Evolutionary conservation across 2,113 vertebrate genomes (phyloP).

Genomic region (Phalacrocorax carbo): DNA sequence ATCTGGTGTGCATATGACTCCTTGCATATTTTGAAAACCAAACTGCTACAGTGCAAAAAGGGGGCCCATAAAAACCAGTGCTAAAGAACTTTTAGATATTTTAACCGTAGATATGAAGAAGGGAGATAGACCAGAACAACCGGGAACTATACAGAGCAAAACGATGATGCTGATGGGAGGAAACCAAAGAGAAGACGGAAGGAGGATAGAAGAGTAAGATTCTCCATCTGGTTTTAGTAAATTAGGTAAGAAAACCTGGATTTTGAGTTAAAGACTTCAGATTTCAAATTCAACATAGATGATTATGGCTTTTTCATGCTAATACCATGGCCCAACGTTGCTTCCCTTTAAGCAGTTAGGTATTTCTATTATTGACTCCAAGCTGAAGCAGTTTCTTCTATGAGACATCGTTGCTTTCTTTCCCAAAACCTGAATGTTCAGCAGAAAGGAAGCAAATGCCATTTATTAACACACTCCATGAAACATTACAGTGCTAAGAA

Average conservation of each 20-base stretch:
- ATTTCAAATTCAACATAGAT: not conserved
- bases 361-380: not conserved
- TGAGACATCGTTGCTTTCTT: not conserved
- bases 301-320: not conserved
- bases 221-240: not conserved
- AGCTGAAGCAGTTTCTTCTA: not conserved
- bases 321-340: fast-evolving
- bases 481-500: conserved; percentile 7
- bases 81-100: conserved; percentile 7
- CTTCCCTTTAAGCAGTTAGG: not conserved
- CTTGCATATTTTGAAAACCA: conserved; percentile 35
- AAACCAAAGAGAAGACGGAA: not conserved
- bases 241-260: not conserved
- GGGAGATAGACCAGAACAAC: not conserved
- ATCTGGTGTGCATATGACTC: not conserved
- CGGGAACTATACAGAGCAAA: not conserved
- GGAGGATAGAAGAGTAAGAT: not conserved
- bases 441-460: conserved; percentile 18
- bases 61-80: not conserved
- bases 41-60: not conserved
- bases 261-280: not conserved
- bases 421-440: not conserved
- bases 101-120: not conserved
- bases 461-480: not conserved
- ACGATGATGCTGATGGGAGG: not conserved